These are phyloP conservation scores for Notothenia rossii DNA, from an alignment of 2,113 vertebrate genomes.

Conservation along the genomic window DNA sequence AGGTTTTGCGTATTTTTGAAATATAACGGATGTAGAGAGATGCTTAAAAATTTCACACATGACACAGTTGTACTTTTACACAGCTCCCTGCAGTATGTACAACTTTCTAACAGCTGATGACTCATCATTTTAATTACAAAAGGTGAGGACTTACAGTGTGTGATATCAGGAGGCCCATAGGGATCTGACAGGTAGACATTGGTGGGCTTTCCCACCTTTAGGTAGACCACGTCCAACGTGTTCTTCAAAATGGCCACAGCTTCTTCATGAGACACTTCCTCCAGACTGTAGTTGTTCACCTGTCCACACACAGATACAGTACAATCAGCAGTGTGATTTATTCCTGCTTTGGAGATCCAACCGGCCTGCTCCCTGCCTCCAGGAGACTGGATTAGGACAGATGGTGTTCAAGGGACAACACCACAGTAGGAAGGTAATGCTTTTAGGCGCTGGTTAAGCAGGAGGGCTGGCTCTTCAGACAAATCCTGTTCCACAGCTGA, in stretches of 20 bases:
- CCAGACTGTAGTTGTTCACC: slow-evolving; percentile 98
- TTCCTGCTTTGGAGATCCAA: slow-evolving; percentile 2
- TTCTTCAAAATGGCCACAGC: slow-evolving; percentile 98
- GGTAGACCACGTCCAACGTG: slow-evolving; percentile 94
- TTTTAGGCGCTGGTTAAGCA: slow-evolving; percentile 59
- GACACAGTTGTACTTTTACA: background rate
- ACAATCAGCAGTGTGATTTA: background rate
- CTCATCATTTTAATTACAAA: slow-evolving; percentile 10
- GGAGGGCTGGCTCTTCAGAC: slow-evolving; percentile 23
- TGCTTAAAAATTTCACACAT: background rate
- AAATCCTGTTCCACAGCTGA: slow-evolving; percentile 1
- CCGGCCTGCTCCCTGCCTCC: slow-evolving; percentile 1
- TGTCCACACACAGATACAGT: slow-evolving; percentile 61
- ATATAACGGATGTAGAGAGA: slow-evolving; percentile 69
- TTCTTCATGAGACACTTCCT: slow-evolving; percentile 98
- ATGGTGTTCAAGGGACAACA: slow-evolving; percentile 53
- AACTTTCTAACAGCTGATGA: background rate
- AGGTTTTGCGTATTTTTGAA: background rate
- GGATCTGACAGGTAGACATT: slow-evolving; percentile 96
- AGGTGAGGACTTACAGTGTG: slow-evolving; percentile 89
- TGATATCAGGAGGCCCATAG: slow-evolving; percentile 96
- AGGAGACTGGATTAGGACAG: slow-evolving; percentile 59
- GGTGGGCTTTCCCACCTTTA: slow-evolving; percentile 97
- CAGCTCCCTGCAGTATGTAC: background rate
- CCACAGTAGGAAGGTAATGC: slow-evolving; percentile 55